Evolutionary conservation across 2,888 invertebrate genomes (phyloP).

Genomic region (Rotaria magnacalcarata): DNA sequence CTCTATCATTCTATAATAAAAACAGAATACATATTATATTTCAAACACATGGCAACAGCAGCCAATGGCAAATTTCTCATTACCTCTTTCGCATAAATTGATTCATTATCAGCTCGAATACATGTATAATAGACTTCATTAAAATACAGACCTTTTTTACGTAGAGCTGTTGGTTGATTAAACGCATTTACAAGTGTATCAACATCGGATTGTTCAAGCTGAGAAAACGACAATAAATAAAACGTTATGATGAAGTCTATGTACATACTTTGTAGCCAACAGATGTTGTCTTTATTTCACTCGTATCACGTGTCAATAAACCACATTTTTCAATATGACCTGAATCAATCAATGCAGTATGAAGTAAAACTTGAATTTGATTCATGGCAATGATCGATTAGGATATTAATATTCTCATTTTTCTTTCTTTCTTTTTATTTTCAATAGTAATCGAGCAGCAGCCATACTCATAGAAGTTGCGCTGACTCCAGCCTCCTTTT

Average conservation of each 20-base stretch:
- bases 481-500: conserved; percentile 59
- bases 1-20: conserved; percentile 51
- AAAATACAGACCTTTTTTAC: conserved; percentile 44
- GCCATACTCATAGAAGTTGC: background rate
- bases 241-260: background rate
- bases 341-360: conserved; percentile 57
- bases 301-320: conserved; percentile 54
- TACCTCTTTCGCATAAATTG: conserved; percentile 46
- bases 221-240: conserved; percentile 44
- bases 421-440: background rate
- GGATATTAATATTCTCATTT: background rate
- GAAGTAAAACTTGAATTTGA: conserved; percentile 57
- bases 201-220: conserved; percentile 56
- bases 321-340: conserved; percentile 58
- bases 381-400: conserved; percentile 50
- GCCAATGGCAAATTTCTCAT: background rate
- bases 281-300: conserved; percentile 54
- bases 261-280: conserved; percentile 56
- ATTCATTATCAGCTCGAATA: conserved; percentile 43
- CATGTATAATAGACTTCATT: conserved; percentile 42
- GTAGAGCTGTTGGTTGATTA: conserved; percentile 38
- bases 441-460: background rate
- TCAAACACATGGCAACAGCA: background rate
- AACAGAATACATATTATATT: too few species aligned
- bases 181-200: conserved; percentile 54